phyloP scores from a whole-genome alignment of 2,888 invertebrate genomes.

The Meandrusa payeni region DNA sequence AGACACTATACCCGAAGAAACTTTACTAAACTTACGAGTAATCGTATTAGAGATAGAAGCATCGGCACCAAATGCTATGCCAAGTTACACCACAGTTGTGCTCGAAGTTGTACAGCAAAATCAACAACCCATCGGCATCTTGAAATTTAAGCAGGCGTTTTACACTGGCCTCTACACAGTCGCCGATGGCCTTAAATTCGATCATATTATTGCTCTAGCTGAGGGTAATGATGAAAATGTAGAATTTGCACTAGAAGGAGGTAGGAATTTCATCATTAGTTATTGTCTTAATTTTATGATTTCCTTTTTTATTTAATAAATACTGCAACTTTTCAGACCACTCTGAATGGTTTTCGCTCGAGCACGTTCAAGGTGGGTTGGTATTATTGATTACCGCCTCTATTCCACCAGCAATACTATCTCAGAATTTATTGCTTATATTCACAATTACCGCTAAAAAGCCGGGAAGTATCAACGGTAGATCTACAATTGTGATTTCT shows the following conservation, averaged over 20 bases:
- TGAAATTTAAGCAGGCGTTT: conserved; percentile 30
- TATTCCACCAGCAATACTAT: conserved; percentile 34
- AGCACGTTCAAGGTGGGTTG: conserved; percentile 25
- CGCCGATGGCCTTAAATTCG: conserved; percentile 31
- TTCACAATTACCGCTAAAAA: conserved; percentile 34
- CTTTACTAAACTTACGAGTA: conserved; percentile 32
- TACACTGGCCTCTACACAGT: conserved; percentile 39
- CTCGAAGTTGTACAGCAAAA: conserved; percentile 28
- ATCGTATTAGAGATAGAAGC: conserved; percentile 38
- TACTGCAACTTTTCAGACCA: conserved; percentile 32
- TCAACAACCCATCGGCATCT: conserved; percentile 4
- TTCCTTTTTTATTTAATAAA: too few species aligned
- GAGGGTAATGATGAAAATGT: conserved; percentile 35
- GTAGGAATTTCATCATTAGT: conserved; percentile 26
- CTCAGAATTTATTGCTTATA: conserved; percentile 36
- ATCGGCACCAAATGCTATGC: conserved; percentile 31
- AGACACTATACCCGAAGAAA: conserved; percentile 31
- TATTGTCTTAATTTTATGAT: not conserved
- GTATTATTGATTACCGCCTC: conserved; percentile 24
- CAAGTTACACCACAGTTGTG: conserved; percentile 36
- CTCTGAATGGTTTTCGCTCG: conserved; percentile 36
- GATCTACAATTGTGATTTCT: conserved; percentile 34
- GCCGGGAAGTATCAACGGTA: conserved; percentile 26
- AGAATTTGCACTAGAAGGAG: conserved; percentile 37
- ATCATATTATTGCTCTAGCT: conserved; percentile 31